Base-by-base conservation (phyloP, 1,140 invertebrate genomes). In the Mylabris phalerata region DNA sequence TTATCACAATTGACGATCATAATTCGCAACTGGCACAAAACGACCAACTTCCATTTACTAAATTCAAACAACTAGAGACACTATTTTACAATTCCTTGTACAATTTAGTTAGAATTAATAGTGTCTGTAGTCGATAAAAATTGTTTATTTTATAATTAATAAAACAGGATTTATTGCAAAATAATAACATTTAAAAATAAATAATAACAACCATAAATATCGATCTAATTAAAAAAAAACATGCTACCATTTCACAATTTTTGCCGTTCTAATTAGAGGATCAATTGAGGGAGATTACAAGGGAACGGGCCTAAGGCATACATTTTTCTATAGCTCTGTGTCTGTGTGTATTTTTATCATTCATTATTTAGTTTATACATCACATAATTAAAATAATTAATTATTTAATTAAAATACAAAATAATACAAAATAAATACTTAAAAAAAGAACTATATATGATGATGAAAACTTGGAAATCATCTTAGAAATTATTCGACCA, bases 131-230 rank as follows among this genome's bases (percentile, higher is more conserved):
- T 32, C 7, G 32, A 7, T 32, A 32, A 32, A 32, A 32, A 32
- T 32, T 32, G 32, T 32, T 32, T 32, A 32, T 32, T 32, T 32
- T 32, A 32, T 32, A 32, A 32, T 32, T 32, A 32, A 54, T 27
- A 59, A 50, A 62, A 49, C 60, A 65, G 59, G 54, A 59, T 39
- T 50, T 51, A 62, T 58, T 62, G 60, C 48, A 62, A 54, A 67
- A 64, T 62, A 64, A 67, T 60, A 68, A 64, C 52, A 62, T 39
- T 61, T 50, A 61, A 50, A 64, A 67, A 69, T 67, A 69, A 66
- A 67, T 69, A 66, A 67, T 69, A 68, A 66, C 62, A 67, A 66
- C 66, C 63, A 69, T 67, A 65, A 69, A 66, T 67, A 66, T 67
- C 55, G 66, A 64, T 61, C 61, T 64, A 55, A 61, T 52, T 19